These are phyloP conservation scores for Dendronephthya gigantea DNA, from an alignment of 64 coral and sea anemone genomes.

Conservation along the genomic window DNA sequence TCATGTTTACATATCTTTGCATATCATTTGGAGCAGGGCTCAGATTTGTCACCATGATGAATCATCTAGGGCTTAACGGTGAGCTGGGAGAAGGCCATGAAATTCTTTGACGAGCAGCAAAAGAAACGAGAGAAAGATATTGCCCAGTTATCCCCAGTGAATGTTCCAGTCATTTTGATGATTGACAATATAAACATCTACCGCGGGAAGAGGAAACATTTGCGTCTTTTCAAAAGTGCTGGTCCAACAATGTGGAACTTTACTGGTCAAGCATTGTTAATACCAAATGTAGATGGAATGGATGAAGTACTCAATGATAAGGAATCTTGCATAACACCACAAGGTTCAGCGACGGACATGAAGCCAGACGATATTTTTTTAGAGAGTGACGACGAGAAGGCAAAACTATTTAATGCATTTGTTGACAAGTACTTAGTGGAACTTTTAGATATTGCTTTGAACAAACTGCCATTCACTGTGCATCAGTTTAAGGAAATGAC, in stretches of 20 bases:
- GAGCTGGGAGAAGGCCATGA: slow-evolving; percentile 8
- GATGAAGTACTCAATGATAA: neutral
- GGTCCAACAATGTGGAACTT: slow-evolving; percentile 1
- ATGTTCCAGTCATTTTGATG: slow-evolving; percentile 25
- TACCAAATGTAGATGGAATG: neutral
- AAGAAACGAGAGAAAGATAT: slow-evolving; percentile 9
- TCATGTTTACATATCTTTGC: neutral
- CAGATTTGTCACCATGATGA: neutral
- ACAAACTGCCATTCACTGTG: neutral
- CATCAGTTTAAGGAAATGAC: neutral
- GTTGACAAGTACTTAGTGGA: neutral
- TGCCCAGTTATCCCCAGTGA: neutral
- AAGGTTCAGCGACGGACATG: neutral
- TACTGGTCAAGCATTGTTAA: neutral
- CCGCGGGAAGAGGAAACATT: slow-evolving; percentile 21
- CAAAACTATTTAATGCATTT: neutral
- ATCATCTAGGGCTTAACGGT: slow-evolving; percentile 1
- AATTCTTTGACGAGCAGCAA: slow-evolving; percentile 7
- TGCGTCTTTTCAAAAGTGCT: neutral
- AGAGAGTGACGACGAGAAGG: neutral
- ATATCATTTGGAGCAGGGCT: neutral
- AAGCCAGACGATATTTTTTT: slow-evolving; percentile 1
- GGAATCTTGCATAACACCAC: neutral
- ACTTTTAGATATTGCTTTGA: neutral
- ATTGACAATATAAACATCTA: slow-evolving; percentile 43